phyloP scores from a whole-genome alignment of 2,888 invertebrate species.

The Alcis repandata region DNA sequence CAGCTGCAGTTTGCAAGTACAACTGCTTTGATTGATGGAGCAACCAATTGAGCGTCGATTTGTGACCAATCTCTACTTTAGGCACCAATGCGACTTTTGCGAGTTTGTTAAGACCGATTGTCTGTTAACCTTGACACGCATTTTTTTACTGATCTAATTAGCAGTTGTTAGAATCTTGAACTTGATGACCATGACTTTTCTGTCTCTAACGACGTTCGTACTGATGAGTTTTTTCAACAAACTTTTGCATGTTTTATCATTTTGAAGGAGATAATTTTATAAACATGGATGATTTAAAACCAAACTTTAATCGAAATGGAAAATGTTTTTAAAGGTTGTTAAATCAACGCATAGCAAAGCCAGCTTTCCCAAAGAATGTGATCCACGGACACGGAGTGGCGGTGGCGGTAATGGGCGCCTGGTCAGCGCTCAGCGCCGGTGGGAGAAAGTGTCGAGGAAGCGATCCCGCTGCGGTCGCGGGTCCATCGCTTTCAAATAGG shows the following conservation, averaged over 20 bases:
- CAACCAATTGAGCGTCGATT: slow-evolving; percentile 4
- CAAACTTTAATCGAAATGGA: not conserved
- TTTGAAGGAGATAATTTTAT: not conserved
- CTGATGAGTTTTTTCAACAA: slow-evolving; percentile 8
- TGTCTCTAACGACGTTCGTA: slow-evolving; percentile 4
- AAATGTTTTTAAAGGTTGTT: not conserved
- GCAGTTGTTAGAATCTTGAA: slow-evolving; percentile 24
- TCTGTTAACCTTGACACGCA: slow-evolving; percentile 40
- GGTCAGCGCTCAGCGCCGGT: slow-evolving; percentile 48
- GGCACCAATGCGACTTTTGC: slow-evolving; percentile 1
- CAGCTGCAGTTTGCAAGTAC: not conserved
- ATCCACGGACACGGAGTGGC: not conserved
- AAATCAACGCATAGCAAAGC: not conserved
- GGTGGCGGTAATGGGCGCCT: slow-evolving; percentile 19
- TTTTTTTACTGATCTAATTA: slow-evolving; percentile 27
- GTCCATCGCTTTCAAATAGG: slow-evolving; percentile 52
- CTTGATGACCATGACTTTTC: slow-evolving; percentile 22
- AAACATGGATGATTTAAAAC: slow-evolving; percentile 3
- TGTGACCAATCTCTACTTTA: slow-evolving; percentile 9
- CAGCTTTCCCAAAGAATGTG: slow-evolving; percentile 12
- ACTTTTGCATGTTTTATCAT: not conserved
- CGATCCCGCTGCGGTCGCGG: slow-evolving; percentile 51
- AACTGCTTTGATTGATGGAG: slow-evolving; percentile 15
- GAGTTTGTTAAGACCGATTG: slow-evolving; percentile 32
- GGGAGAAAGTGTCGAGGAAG: slow-evolving; percentile 58